Evolutionary conservation across 64 coral and sea anemone genomes (phyloP), one percentile per base, ranked within the genome.

Genomic region (Catalaphyllia jardinei): DNA sequence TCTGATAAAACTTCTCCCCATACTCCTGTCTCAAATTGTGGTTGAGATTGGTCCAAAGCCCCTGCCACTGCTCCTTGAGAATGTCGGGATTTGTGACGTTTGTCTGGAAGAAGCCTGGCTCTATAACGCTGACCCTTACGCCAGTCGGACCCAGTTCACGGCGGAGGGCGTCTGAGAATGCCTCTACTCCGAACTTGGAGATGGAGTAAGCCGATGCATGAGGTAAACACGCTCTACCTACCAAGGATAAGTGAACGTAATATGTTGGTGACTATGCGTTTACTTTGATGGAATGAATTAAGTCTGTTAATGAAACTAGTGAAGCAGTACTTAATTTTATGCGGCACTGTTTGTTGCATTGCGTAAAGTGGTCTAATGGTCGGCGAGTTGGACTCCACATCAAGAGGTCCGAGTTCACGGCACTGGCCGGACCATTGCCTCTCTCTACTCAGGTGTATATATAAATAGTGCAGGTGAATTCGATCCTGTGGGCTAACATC

Each of bases 31-130:
- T 73, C 27, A 81, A 63, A 60, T 82, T 86, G 0, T 76, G 49
- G 24, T 90, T 69, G 46, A 98, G 78, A 14, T 76, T 64, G 18
- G 31, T 9, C 96, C 96, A 98, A 2, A 93, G 69, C 4, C 31
- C 42, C 27, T 90, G n/a, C 90, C 88, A 98, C n/a, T 60, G 42
- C 31, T 52, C 82, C 57, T 52, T 18, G 31, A 98, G 71, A 71
- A 52, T 72, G 27, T 83, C 72, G 24, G 87, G 82, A 63, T 82
- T 86, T 25, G 93, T 93, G 61, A 98, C 85, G 4, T 73, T 74
- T 31, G 96, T 98, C 64, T 57, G 67, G 59, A 95, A 98, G 73
- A 98, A 98, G n/a, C 96, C 96, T 22, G 96, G 96, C 62, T 98
- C 96, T 28, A 98, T 51, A 16, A 98, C 86, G 67, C 82, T 88